These are phyloP conservation scores for Zeugodacus cucurbitae DNA, from an alignment of 1,140 invertebrate genomes.

Conservation along the genomic window DNA sequence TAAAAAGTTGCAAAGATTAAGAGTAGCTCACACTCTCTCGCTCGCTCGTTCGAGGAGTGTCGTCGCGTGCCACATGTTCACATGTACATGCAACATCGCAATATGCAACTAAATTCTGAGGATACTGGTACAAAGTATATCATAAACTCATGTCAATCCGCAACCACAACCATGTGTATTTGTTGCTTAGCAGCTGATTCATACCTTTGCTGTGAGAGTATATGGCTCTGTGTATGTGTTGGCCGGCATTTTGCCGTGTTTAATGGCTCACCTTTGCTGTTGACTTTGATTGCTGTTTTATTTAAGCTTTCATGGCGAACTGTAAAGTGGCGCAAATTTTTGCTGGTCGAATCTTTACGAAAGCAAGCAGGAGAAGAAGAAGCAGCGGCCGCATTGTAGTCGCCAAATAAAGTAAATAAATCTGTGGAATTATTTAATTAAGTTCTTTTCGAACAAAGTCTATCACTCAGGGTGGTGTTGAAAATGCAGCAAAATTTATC, in stretches of 20 bases:
- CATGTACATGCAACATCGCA: too few relatives aligned
- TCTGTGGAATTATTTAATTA: background rate
- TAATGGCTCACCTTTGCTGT: constrained; percentile 19
- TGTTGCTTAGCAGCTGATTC: background rate
- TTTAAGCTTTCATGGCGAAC: background rate
- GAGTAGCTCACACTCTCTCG: too few relatives aligned
- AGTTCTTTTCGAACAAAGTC: background rate
- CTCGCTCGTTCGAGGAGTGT: too few relatives aligned
- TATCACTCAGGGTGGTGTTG: background rate
- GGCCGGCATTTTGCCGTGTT: background rate
- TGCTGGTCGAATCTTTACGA: background rate
- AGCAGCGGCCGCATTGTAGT: too few relatives aligned
- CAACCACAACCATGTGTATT: background rate
- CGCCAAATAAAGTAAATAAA: background rate
- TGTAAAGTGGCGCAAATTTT: background rate
- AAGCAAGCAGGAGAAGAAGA: too few relatives aligned
- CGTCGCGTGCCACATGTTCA: constrained; percentile 21
- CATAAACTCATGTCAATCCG: background rate
- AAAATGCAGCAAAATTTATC: too few relatives aligned
- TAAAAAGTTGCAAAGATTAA: constrained; percentile 48
- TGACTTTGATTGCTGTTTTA: background rate
- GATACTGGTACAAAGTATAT: background rate
- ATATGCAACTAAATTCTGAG: background rate
- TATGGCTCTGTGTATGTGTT: background rate
- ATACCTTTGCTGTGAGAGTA: background rate